phyloP scores from a whole-genome alignment of 2,113 vertebrate species.

The Carollia perspicillata region DNA sequence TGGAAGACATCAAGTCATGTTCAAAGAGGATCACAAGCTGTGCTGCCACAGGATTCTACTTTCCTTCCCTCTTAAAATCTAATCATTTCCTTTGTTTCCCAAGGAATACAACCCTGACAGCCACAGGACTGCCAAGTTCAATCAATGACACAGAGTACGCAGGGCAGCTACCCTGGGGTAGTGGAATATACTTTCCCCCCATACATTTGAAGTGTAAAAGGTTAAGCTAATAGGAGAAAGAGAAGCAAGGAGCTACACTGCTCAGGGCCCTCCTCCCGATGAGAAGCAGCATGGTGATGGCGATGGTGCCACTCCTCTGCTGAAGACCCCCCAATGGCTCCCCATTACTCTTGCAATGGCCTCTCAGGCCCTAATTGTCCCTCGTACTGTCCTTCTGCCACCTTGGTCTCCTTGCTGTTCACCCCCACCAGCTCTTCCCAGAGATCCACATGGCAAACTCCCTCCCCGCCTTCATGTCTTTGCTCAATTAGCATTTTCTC shows the following conservation, averaged over 20 bases:
- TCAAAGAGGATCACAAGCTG: constrained; percentile 60
- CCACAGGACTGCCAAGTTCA: constrained; percentile 42
- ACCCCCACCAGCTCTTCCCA: background rate
- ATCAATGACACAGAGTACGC: constrained; percentile 33
- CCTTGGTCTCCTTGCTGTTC: background rate
- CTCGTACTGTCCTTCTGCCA: background rate
- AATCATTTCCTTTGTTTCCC: constrained; percentile 64
- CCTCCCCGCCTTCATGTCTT: background rate
- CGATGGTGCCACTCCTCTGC: no score
- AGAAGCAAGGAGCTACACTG: background rate
- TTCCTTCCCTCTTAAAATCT: constrained; percentile 46
- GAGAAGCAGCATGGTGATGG: background rate
- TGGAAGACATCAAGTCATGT: constrained; percentile 53
- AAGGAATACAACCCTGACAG: constrained; percentile 56
- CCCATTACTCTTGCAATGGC: background rate
- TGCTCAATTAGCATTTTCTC: background rate
- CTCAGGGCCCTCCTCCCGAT: background rate
- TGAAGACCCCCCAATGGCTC: background rate
- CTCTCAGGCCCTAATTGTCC: background rate
- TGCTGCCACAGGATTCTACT: constrained; percentile 38
- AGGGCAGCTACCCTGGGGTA: constrained; percentile 36
- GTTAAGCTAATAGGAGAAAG: background rate
- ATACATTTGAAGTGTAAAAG: constrained; percentile 3
- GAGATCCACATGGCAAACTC: background rate
- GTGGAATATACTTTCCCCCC: background rate